Evolutionary conservation across 2,797 vertebrate species (phyloP), one percentile per base, ranked within the genome.

Genomic region (Xiphophorus birchmanni): DNA sequence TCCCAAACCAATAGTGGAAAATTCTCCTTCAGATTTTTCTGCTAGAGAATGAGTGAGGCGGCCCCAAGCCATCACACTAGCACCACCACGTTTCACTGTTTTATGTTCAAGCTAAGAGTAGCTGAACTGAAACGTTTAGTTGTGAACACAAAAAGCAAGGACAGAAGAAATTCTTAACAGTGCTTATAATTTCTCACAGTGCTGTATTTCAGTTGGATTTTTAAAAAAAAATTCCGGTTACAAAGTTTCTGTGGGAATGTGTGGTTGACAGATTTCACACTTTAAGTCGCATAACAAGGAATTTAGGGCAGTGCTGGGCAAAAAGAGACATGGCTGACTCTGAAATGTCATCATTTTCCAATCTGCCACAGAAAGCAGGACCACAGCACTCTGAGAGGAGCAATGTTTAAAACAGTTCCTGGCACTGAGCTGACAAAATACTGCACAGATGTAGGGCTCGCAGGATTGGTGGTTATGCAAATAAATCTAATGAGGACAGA

Each of bases 361-460:
- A 60, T 60, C 12, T 60, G 56, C 56, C 56, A 60, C 56, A 60
- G 56, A 60, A 32, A 60, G 56, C 56, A 60, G n/a, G 56, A 88
- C 86, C 75, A 79, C 77, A 40, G 86, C 88, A 85, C 80, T 76
- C 74, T 81, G 58, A 77, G 56, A 75, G 80, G 87, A 84, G 84
- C 75, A 79, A 60, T 37, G 78, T 77, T 80, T 83, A 69, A 86
- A 76, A 82, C 82, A 75, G 83, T 87, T 91, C 78, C 63, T 40
- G 76, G 81, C 76, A 82, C 87, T 84, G 60, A 63, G 29, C 60
- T 29, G n/a, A 63, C 60, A 63, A 32, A 32, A 63, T 63, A 6
- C 60, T 35, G 32, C 15, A 63, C 60, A 35, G 17, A 63, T 35
- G 29, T 63, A 63, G n/a, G 29, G 58, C 29, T 63, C 6, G 5